A percentile compares a stretch with the other conserved stretches of the same genome.
Evolutionary conservation across 2,797 vertebrate genomes (phyloP).

Genomic region (Megalops cyprinoides): DNA sequence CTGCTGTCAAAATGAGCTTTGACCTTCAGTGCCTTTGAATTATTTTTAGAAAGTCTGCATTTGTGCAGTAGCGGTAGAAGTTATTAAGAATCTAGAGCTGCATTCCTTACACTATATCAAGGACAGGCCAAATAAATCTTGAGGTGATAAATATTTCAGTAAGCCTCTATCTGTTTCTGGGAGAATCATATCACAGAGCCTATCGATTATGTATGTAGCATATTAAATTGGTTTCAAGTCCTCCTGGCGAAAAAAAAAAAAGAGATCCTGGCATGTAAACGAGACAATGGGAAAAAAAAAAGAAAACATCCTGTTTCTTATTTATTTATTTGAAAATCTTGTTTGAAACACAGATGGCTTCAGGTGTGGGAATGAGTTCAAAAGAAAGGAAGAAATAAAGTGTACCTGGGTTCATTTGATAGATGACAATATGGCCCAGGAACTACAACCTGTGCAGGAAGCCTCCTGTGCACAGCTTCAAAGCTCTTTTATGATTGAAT

Average conservation of each 20-base stretch:
- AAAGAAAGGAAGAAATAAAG: conserved; percentile 18
- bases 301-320: not conserved
- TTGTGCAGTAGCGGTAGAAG: conserved; percentile 43
- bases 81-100: conserved; percentile 57
- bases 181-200: conserved; percentile 42
- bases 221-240: conserved; percentile 22
- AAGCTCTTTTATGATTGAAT: conserved; percentile 12
- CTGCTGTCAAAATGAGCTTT: conserved; percentile 53
- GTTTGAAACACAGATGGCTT: not conserved
- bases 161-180: conserved; percentile 43
- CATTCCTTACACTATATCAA: conserved; percentile 50
- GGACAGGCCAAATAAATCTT: conserved; percentile 53
- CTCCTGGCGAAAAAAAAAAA: not conserved
- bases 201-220: conserved; percentile 31
- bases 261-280: not conserved
- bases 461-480: not conserved
- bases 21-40: conserved; percentile 51
- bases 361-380: conserved; percentile 7
- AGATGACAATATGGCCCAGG: not conserved
- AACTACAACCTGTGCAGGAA: not conserved
- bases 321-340: conserved; percentile 19
- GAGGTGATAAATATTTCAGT: conserved; percentile 64
- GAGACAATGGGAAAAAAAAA: conserved; percentile 4
- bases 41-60: conserved; percentile 47
- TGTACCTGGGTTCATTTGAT: not conserved